These are phyloP conservation scores for Lemur catta DNA, from an alignment of 2,797 vertebrate species.

Conservation along the genomic window DNA sequence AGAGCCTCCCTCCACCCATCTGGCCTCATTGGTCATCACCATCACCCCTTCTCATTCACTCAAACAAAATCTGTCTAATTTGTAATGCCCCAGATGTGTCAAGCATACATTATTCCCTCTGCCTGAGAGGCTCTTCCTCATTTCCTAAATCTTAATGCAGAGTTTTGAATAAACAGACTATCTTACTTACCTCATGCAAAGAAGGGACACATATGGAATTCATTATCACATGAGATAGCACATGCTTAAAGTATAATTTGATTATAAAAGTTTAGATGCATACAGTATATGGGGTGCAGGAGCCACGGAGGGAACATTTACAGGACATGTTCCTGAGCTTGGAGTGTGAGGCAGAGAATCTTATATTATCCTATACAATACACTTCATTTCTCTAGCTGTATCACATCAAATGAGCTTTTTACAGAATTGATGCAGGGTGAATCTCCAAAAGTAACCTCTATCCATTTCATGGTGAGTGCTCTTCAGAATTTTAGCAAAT, in stretches of 20 bases:
- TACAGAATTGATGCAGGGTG: not conserved
- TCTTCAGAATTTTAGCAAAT: constrained; percentile 47
- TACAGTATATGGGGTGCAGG: not conserved
- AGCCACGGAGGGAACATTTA: not conserved
- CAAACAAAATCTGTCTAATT: not conserved
- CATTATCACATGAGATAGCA: not conserved
- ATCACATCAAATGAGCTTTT: constrained; percentile 27
- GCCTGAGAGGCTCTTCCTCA: not conserved
- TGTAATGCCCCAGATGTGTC: not conserved
- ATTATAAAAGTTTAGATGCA: not conserved
- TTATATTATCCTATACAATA: not conserved
- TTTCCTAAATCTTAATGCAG: not conserved
- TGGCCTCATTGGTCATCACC: not conserved
- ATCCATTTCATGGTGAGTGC: not conserved
- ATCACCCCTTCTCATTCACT: not conserved
- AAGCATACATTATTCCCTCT: not conserved
- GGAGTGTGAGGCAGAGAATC: not conserved
- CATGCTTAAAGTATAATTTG: not conserved
- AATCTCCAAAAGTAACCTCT: not conserved
- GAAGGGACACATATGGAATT: not conserved
- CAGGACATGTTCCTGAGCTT: not conserved
- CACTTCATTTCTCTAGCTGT: not conserved
- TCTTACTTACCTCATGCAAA: not conserved
- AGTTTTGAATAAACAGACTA: not conserved
- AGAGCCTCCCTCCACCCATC: not conserved